A percentile compares a stretch with the other conserved stretches of the same genome.
Conservation (phyloP, 2,888 invertebrate species). For the Caradrina kadenii region DNA sequence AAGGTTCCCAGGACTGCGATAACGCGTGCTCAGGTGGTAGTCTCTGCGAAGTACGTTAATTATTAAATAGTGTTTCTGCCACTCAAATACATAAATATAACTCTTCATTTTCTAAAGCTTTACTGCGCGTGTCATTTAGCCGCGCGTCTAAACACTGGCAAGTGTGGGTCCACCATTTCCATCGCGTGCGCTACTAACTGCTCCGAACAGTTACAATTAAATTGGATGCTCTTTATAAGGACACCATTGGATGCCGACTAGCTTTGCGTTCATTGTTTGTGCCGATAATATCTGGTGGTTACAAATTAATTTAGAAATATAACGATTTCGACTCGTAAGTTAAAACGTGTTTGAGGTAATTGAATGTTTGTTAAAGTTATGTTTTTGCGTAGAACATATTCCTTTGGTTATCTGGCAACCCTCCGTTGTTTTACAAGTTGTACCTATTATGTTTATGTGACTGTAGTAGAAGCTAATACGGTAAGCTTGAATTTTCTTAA, state of each 20-base stretch:
- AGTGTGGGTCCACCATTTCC: conserved; percentile 50
- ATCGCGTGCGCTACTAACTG: conserved; percentile 75
- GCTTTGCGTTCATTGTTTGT: conserved; percentile 69
- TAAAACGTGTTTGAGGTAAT: conserved; percentile 52
- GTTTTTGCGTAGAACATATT: conserved; percentile 24
- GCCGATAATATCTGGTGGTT: conserved; percentile 64
- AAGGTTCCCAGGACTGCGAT: no score
- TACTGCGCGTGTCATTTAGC: conserved; percentile 1
- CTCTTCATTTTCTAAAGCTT: not conserved
- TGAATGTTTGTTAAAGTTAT: conserved; percentile 36
- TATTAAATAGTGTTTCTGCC: no score
- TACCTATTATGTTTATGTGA: conserved; percentile 13
- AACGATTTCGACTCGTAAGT: conserved; percentile 54
- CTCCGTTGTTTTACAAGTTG: conserved; percentile 14
- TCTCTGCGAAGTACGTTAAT: no score
- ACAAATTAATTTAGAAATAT: conserved; percentile 75
- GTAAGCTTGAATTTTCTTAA: no score
- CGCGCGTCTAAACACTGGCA: conserved; percentile 53
- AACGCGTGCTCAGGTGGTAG: no score
- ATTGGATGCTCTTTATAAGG: conserved; percentile 74
- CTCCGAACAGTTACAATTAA: conserved; percentile 72
- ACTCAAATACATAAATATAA: no score
- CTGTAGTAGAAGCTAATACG: no score
- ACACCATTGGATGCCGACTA: conserved; percentile 66
- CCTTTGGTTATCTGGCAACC: conserved; percentile 27